These are phyloP conservation scores for Campylorhamphus procurvoides DNA, from an alignment of 2,113 vertebrate genomes.

Conservation along the genomic window DNA sequence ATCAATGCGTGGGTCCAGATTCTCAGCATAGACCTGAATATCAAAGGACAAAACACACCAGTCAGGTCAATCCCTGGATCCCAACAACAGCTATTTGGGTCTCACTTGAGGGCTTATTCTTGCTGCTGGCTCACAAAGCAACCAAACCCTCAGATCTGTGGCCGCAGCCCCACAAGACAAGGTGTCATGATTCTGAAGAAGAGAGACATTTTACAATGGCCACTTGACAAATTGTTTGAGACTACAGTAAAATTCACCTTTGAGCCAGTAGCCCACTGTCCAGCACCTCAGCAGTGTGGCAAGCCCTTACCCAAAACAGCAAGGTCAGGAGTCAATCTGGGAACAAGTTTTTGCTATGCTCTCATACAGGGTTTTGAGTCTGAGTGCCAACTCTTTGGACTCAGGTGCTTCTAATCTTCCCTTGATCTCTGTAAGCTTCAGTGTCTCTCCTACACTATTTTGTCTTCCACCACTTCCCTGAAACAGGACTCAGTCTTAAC, in stretches of 20 bases:
- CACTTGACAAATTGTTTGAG: background rate
- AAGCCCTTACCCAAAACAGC: background rate
- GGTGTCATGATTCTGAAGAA: background rate
- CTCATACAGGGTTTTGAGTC: accelerated
- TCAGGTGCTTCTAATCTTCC: background rate
- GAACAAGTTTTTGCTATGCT: background rate
- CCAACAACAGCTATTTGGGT: background rate
- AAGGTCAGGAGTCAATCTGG: background rate
- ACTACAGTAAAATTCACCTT: background rate
- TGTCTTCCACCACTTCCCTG: background rate
- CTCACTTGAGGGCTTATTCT: background rate
- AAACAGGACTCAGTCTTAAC: background rate
- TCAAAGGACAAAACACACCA: background rate
- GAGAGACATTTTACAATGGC: background rate
- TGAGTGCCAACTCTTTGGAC: background rate
- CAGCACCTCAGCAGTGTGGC: background rate
- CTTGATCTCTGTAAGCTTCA: background rate
- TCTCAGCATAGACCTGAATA: background rate
- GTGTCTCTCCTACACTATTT: background rate
- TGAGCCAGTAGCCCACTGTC: background rate
- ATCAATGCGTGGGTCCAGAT: background rate
- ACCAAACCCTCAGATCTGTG: background rate
- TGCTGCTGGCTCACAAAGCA: background rate
- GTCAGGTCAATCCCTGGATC: background rate
- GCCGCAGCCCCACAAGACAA: background rate